Conservation (phyloP, 2,888 invertebrate species). For the Hermaeophaga mercurialis region DNA sequence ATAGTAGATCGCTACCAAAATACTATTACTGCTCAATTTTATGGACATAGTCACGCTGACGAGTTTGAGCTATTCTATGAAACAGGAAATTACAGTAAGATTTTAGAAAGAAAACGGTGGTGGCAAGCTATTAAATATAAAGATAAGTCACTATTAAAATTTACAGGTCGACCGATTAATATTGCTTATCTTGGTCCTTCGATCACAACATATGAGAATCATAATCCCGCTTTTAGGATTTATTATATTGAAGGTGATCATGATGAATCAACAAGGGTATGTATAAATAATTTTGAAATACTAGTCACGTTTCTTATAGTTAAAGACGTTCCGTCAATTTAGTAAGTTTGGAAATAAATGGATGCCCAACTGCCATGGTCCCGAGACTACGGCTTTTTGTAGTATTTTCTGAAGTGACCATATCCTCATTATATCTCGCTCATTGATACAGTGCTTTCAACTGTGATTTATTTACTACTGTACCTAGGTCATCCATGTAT, state of each 20-base stretch:
- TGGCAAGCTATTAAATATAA: slow-evolving; percentile 36
- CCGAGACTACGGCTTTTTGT: no score
- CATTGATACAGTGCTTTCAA: no score
- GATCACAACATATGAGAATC: slow-evolving; percentile 87
- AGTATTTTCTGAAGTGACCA: no score
- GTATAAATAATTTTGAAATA: slow-evolving; percentile 34
- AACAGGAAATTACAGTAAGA: slow-evolving; percentile 72
- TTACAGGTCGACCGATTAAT: slow-evolving; percentile 70
- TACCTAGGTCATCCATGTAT: no score
- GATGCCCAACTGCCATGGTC: no score
- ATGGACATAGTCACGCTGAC: slow-evolving; percentile 92
- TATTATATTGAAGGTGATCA: slow-evolving; percentile 95
- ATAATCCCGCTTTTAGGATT: slow-evolving; percentile 94
- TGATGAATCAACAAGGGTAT: slow-evolving; percentile 76
- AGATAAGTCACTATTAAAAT: slow-evolving; percentile 35
- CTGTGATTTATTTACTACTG: no score
- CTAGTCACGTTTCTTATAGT: no score
- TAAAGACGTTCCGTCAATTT: no score
- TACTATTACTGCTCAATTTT: slow-evolving; percentile 89
- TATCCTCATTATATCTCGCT: no score
- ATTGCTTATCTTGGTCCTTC: slow-evolving; percentile 94
- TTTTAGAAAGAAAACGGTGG: slow-evolving; percentile 33
- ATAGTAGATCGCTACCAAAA: slow-evolving; percentile 86
- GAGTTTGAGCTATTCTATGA: slow-evolving; percentile 94
- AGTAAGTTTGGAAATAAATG: no score